Base-by-base conservation (phyloP, 2,113 vertebrate species). In the Hemicordylus capensis region DNA sequence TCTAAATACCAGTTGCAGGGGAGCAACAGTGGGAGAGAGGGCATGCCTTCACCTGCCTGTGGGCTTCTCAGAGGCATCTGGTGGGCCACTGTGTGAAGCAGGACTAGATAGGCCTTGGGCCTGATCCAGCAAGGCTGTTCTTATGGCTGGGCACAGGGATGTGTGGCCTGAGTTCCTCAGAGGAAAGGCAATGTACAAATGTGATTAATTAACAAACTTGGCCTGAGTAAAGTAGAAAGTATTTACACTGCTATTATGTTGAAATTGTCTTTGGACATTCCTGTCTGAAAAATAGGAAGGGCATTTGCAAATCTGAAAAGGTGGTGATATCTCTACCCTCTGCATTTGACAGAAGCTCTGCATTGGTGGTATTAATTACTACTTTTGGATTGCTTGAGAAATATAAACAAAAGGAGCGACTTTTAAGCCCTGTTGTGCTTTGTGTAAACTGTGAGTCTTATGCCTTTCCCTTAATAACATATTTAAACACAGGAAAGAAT, bases 301-400 rank as follows among this genome's bases (percentile, higher is more conserved):
- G 76, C 6, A 63, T 59, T 0, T 0, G 44, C 80, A 74, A 4
- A 75, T 89, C 67, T 86, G 44, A 72, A 88, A 56, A 3, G 4
- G 12, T 14, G 78, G 20, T 37, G 64, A 66, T 86, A 82, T 70
- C 87, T 92, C 80, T 7, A 74, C 2, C 0, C 17, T 83, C n/a
- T 0, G 0, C 24, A 42, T 88, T 75, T 86, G 46, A 84, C 4
- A 67, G 75, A 87, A 6, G 11, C 76, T 39, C 86, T 80, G 80
- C 77, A 4, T 42, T 14, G 58, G 67, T 24, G 75, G 42, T 22
- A 42, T 81, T 87, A 91, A 90, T 86, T 81, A 85, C 24, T 89
- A 88, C 34, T 78, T 73, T 91, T 82, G 87, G 56, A 81, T 84
- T 22, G 77, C 70, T 83, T 37, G 79, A 81, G 19, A 51, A 85